phyloP scores from a whole-genome alignment of 2,113 vertebrate genomes.

The Baryphthengus martii region DNA sequence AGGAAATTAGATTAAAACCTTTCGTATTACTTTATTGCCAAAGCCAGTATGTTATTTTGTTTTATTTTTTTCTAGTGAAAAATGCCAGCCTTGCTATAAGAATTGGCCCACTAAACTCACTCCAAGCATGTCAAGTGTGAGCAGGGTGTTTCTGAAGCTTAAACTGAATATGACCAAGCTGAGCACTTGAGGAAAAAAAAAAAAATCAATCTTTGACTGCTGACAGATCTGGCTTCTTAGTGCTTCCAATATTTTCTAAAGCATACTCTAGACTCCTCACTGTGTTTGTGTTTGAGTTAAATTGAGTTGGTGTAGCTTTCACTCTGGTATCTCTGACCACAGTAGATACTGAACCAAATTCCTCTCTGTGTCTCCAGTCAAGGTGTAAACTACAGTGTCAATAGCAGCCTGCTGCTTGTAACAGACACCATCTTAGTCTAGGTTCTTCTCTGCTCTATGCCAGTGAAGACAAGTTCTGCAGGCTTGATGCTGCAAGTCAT shows the following conservation, averaged over 20 bases:
- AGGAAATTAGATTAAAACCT: not conserved
- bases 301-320: not conserved
- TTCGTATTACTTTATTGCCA: not conserved
- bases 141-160: not conserved
- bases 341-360: not conserved
- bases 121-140: not conserved
- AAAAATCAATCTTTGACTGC: not conserved
- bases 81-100: not conserved
- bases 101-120: not conserved
- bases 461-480: not conserved
- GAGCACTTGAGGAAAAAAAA: not conserved
- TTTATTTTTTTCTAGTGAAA: not conserved
- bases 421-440: not conserved
- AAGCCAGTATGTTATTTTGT: not conserved
- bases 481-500: not conserved
- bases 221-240: not conserved
- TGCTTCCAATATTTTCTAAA: not conserved
- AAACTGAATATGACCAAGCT: not conserved
- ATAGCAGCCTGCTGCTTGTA: not conserved
- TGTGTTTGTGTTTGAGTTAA: not conserved
- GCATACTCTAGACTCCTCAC: not conserved
- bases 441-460: not conserved
- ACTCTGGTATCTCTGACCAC: not conserved
- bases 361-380: not conserved
- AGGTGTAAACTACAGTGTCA: accelerated